Evolutionary conservation across 2,113 vertebrate genomes (phyloP).

Genomic region (Neolamprologus variostigma): DNA sequence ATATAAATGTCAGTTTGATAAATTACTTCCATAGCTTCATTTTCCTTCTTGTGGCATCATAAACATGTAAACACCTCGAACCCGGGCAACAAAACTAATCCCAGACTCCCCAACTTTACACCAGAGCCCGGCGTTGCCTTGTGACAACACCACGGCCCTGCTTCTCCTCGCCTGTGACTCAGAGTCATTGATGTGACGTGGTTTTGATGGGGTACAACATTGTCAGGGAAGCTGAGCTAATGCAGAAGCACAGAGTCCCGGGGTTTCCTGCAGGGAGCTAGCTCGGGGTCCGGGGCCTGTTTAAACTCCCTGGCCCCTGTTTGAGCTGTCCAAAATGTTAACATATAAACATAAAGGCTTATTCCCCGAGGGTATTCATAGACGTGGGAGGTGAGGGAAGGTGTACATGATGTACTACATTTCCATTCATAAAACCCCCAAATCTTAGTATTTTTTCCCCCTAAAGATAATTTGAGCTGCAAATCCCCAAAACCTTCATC

Average conservation of each 20-base stretch:
- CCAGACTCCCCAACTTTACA: slow-evolving; percentile 23
- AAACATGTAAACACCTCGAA: slow-evolving; percentile 37
- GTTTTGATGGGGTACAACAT: slow-evolving; percentile 21
- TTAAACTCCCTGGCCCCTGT: slow-evolving; percentile 36
- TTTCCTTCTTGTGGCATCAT: background rate
- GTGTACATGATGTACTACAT: background rate
- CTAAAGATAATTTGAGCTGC: background rate
- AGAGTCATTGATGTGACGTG: slow-evolving; percentile 33
- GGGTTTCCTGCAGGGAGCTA: slow-evolving; percentile 34
- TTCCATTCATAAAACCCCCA: background rate
- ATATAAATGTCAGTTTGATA: background rate
- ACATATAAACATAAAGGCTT: background rate
- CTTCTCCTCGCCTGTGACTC: slow-evolving; percentile 31
- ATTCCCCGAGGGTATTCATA: background rate
- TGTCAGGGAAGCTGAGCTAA: slow-evolving; percentile 39
- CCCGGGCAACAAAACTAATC: slow-evolving; percentile 34
- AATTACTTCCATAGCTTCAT: background rate
- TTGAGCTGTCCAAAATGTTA: slow-evolving; percentile 31
- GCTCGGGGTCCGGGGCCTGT: slow-evolving; percentile 6
- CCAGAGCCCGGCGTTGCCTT: slow-evolving; percentile 3
- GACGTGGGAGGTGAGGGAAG: background rate
- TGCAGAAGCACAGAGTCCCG: slow-evolving; percentile 23
- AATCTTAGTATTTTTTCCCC: background rate
- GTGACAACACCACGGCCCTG: slow-evolving; percentile 4
- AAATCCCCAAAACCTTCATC: background rate